A percentile compares a stretch with the other conserved stretches of the same genome.
Conservation (phyloP, 2,888 invertebrate species). For the Coelopa pilipes region DNA sequence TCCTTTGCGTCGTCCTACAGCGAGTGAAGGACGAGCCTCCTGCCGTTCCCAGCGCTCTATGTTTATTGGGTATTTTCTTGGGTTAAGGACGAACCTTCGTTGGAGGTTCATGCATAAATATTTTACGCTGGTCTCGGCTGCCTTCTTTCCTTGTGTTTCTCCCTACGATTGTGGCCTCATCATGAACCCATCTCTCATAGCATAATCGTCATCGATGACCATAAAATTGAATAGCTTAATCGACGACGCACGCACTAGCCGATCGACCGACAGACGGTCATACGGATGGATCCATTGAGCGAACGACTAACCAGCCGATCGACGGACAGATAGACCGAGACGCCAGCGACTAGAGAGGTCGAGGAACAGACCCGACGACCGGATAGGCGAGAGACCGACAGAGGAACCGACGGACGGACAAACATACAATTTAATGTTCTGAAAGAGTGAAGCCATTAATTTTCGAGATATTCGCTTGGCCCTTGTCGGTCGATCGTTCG, state of each 20-base stretch:
- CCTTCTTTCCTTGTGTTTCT: too few species aligned
- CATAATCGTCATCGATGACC: conserved; percentile 37
- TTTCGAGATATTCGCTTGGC: conserved; percentile 26
- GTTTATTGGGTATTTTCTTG: background rate
- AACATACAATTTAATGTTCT: conserved; percentile 25
- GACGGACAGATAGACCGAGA: conserved; percentile 6
- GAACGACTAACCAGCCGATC: background rate
- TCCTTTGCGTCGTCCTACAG: too few species aligned
- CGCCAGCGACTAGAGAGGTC: background rate
- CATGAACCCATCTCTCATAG: conserved; percentile 35
- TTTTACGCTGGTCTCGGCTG: too few species aligned
- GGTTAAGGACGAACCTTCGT: background rate
- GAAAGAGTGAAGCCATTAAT: conserved; percentile 30
- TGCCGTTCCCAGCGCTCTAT: conserved; percentile 17
- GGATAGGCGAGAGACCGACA: background rate
- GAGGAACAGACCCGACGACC: background rate
- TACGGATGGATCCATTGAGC: background rate
- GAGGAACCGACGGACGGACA: background rate
- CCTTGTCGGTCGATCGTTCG: background rate
- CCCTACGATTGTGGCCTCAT: background rate
- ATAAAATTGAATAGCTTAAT: conserved; percentile 38
- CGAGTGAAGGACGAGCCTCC: background rate
- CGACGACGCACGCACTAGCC: conserved; percentile 5
- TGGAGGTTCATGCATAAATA: conserved; percentile 16
- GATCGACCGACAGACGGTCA: conserved; percentile 2